A percentile compares a stretch with the other conserved stretches of the same genome.
Conservation (phyloP, 2,888 invertebrate genomes). For the Polylopha cassiicola region DNA sequence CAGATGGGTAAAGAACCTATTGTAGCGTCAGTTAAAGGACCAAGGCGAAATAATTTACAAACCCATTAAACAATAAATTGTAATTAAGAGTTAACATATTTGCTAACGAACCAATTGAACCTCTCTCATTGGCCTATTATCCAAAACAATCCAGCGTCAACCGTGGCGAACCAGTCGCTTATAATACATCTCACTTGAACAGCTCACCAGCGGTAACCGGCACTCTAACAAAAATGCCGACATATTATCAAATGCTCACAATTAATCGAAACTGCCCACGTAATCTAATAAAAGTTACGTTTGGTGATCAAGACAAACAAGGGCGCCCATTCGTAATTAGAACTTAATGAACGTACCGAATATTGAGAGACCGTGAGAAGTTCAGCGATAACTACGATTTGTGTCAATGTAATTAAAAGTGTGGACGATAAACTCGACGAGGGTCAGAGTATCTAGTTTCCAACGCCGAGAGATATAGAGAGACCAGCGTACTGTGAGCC, state of each 20-base stretch:
- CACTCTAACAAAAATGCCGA: constrained; percentile 69
- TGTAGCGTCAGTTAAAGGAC: constrained; percentile 1
- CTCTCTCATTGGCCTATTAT: constrained; percentile 29
- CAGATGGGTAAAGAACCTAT: no score
- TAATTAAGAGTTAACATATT: constrained; percentile 6
- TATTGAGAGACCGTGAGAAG: constrained; percentile 76
- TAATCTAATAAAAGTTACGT: constrained; percentile 77
- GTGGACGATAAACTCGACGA: constrained; percentile 68
- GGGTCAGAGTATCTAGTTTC: constrained; percentile 58
- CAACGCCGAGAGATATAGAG: constrained; percentile 58
- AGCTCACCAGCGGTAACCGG: constrained; percentile 70
- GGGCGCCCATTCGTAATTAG: constrained; percentile 75
- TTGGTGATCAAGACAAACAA: constrained; percentile 74
- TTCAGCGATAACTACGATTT: constrained; percentile 72
- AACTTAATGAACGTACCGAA: constrained; percentile 74
- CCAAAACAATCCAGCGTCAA: constrained; percentile 45
- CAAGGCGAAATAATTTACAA: constrained; percentile 26
- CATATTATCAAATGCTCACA: constrained; percentile 65
- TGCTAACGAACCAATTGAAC: constrained; percentile 9
- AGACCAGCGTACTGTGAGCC: constrained; percentile 51
- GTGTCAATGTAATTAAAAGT: constrained; percentile 77
- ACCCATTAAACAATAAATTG: constrained; percentile 30
- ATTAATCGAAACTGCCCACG: constrained; percentile 76
- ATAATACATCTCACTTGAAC: constrained; percentile 65
- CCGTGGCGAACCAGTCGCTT: constrained; percentile 46